These are phyloP conservation scores for Theropithecus gelada DNA, from an alignment of 2,113 vertebrate species.

Conservation along the genomic window DNA sequence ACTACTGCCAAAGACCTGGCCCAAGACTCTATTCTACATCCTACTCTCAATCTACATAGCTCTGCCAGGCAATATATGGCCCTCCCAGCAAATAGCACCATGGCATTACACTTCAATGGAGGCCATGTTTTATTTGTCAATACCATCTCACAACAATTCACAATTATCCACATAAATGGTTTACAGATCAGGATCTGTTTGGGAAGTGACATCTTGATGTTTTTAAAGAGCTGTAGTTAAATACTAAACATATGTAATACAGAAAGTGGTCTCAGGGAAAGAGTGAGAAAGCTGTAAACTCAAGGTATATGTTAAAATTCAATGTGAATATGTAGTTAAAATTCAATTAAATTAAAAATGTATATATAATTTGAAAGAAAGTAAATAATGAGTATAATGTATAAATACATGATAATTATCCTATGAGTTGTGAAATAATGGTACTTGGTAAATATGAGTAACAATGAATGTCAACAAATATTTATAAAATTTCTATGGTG, in stretches of 20 bases:
- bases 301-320: neutral
- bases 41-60: too few relatives aligned
- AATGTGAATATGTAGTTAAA: neutral
- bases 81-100: neutral
- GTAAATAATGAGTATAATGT: neutral
- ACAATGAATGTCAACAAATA: neutral
- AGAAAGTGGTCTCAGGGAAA: neutral
- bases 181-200: neutral
- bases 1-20: neutral
- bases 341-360: neutral
- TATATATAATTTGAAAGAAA: neutral
- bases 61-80: too few relatives aligned
- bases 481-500: neutral
- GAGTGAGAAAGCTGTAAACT: neutral
- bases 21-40: neutral
- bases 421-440: neutral
- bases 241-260: neutral
- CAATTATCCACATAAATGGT: neutral
- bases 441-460: neutral
- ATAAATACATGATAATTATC: neutral
- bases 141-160: neutral
- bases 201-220: neutral
- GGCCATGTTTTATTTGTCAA: neutral
- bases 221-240: neutral
- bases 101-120: neutral